Evolutionary conservation across 2,113 vertebrate genomes (phyloP).

Genomic region (Murina feae): DNA sequence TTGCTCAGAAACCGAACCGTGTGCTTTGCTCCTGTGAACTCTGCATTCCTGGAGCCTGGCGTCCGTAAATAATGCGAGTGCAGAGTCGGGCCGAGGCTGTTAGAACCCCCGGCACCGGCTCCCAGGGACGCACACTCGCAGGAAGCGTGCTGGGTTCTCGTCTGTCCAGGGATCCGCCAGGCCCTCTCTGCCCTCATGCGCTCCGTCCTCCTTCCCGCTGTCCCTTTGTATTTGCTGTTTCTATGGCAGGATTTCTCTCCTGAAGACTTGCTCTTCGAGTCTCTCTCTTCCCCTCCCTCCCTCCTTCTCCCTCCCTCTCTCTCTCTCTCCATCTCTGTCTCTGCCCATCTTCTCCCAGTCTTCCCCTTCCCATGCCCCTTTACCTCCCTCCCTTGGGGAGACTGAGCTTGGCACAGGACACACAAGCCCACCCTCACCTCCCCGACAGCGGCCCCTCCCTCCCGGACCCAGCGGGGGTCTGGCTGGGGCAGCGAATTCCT

Average conservation of each 20-base stretch:
- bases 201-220: background rate
- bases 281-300: no score
- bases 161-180: background rate
- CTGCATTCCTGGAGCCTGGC: background rate
- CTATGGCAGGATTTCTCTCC: background rate
- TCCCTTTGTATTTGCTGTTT: background rate
- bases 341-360: background rate
- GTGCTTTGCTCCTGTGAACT: background rate
- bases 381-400: background rate
- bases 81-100: background rate
- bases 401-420: no score
- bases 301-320: no score
- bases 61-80: fast-evolving
- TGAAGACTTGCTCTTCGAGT: background rate
- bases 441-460: no score
- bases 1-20: background rate
- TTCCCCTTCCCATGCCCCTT: no score
- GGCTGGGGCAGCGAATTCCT: background rate
- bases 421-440: background rate
- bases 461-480: fast-evolving
- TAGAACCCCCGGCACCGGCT: fast-evolving
- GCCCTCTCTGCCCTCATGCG: background rate
- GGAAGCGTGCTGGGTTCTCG: background rate
- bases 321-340: background rate
- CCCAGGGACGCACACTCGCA: background rate